Evolutionary conservation across 2,113 vertebrate species (phyloP), one percentile per base, ranked within the genome.

Genomic region (Oryzias woworae): DNA sequence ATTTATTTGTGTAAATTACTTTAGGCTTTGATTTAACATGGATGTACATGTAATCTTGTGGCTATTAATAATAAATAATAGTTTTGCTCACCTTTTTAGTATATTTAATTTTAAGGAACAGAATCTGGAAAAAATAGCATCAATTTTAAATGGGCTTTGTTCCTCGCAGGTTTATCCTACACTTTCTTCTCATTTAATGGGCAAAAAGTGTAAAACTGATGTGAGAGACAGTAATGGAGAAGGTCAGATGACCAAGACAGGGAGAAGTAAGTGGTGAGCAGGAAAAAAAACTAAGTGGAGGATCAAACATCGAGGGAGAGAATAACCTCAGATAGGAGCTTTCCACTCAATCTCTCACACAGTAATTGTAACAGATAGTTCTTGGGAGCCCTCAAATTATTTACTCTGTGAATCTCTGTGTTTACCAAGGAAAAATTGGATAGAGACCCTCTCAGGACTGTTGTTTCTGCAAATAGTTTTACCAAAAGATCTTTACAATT

Each of bases 371-470:
- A 52, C 14, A 42, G 13, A 15, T 62, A 15, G 15, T 46, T 28
- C 14, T 7, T 61, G 31, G 59, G 36, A 55, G 54, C 18, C 53
- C 22, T 44, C n/a, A 36, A 52, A n/a, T 42, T 62, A 62, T 58
- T 75, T 48, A 50, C 48, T 23, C 43, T 47, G 10, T 4, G 1
- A 60, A 60, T 28, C 17, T 46, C 45, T 52, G 46, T 31, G 20
- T 71, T 62, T 66, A 23, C 4, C 2, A 18, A 49, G 22, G 13
- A 60, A 56, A 36, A n/a, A 57, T 47, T 48, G 14, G 4, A 17
- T 26, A 46, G 10, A 8, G 10, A 26, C 28, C 47, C 2, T 47
- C 7, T 4, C 1, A 53, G 17, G 24, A 46, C 26, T 5, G 15
- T 14, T 52, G 43, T n/a, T 55, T 20, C 15, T 36, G 8, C 31